phyloP scores from a whole-genome alignment of 2,113 vertebrate species.

The Artemisiospiza belli region DNA sequence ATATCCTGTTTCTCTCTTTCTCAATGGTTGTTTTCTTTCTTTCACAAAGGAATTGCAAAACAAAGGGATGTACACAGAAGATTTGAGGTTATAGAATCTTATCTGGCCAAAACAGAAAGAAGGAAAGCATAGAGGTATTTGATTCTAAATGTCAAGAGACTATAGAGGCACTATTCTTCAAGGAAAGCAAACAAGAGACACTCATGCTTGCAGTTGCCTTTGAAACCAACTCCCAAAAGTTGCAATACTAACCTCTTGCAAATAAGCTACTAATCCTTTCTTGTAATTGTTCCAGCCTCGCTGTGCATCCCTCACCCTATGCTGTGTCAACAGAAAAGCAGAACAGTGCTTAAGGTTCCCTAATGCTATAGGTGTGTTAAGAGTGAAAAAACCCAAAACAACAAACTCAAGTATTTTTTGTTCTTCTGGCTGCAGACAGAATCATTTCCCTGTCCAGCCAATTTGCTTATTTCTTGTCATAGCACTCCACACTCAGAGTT shows the following conservation, averaged over 20 bases:
- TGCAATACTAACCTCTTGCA: background rate
- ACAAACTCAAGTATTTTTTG: background rate
- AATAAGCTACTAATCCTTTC: conserved; percentile 3
- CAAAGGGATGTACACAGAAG: conserved; percentile 22
- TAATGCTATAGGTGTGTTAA: background rate
- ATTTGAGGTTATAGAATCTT: background rate
- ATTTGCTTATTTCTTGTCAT: background rate
- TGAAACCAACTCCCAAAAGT: conserved; percentile 13
- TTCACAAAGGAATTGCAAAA: conserved; percentile 21
- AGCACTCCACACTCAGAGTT: background rate
- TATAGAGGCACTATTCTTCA: background rate
- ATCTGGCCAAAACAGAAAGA: conserved; percentile 25
- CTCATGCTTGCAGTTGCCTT: background rate
- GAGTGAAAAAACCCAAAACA: background rate
- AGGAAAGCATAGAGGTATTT: background rate
- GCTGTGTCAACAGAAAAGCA: background rate
- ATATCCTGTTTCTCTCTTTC: background rate
- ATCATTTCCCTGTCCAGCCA: background rate
- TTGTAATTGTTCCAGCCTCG: background rate
- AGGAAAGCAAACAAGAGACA: background rate
- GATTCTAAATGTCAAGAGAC: conserved; percentile 13
- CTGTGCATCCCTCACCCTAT: background rate
- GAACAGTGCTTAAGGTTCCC: background rate
- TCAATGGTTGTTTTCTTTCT: conserved; percentile 12
- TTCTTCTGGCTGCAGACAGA: background rate